Conservation (phyloP, 2,113 vertebrate species). For the Myrmecobius fasciatus region DNA sequence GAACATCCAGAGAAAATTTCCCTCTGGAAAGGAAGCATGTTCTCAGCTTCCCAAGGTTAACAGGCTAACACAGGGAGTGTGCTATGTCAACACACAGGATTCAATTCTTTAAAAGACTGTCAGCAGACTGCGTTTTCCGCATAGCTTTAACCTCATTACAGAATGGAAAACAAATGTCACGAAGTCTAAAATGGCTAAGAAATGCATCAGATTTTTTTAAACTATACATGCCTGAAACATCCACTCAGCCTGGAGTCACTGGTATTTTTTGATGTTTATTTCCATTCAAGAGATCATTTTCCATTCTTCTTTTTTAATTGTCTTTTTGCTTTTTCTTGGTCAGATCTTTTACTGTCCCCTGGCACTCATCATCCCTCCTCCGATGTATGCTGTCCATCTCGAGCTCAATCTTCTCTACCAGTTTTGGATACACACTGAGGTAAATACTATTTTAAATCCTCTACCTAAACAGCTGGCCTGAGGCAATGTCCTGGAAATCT, state of each 20-base stretch:
- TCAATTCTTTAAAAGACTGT: conserved; percentile 47
- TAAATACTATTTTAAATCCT: conserved; percentile 81
- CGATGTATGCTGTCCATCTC: conserved; percentile 92
- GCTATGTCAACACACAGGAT: conserved; percentile 48
- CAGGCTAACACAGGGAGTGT: background rate
- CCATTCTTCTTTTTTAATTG: conserved; percentile 31
- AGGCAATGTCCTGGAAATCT: conserved; percentile 84
- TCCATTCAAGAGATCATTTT: background rate
- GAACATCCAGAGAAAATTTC: background rate
- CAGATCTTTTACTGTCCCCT: conserved; percentile 94
- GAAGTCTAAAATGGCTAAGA: conserved; percentile 53
- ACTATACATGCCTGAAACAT: background rate
- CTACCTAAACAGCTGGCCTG: conserved; percentile 81
- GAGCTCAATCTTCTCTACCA: conserved; percentile 97
- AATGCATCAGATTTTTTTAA: background rate
- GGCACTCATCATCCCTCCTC: conserved; percentile 92
- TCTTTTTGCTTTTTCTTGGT: conserved; percentile 43
- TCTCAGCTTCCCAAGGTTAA: conserved; percentile 46
- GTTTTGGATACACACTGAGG: conserved; percentile 98
- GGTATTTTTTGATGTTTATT: background rate
- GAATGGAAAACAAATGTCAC: conserved; percentile 41
- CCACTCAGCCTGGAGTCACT: conserved; percentile 1
- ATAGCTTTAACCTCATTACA: conserved; percentile 45
- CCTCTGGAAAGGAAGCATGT: conserved; percentile 16
- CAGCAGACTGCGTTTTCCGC: conserved; percentile 20